These are phyloP conservation scores for Nylanderia fulva DNA, from an alignment of 1,140 invertebrate genomes.

Conservation along the genomic window DNA sequence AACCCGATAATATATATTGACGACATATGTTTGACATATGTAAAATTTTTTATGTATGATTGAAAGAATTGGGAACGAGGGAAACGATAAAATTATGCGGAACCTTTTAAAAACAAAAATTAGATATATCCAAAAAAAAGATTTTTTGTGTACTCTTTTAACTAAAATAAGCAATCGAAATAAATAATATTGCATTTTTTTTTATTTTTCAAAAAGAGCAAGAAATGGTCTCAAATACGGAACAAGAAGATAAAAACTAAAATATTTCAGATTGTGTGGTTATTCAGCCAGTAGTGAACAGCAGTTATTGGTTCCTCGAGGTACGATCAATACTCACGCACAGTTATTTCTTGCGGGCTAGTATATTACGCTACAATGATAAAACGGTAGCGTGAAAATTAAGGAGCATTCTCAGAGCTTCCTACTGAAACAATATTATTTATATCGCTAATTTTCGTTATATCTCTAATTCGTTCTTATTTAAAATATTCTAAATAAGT, in stretches of 20 bases:
- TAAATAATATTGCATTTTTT: constrained; percentile 31
- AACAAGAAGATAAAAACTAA: constrained; percentile 8
- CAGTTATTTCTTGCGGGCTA: constrained; percentile 12
- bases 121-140: constrained; percentile 9
- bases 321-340: constrained; percentile 42
- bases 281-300: constrained; percentile 2
- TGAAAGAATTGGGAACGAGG: not conserved
- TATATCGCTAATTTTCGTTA: not conserved
- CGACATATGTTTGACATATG: not conserved
- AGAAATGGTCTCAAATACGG: not conserved
- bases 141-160: not conserved
- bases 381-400: constrained; percentile 16
- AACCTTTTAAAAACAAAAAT: not conserved
- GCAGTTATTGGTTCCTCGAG: constrained; percentile 38
- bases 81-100: not conserved
- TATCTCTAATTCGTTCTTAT: not conserved
- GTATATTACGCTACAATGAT: not conserved
- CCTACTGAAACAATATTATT: not conserved
- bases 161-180: constrained; percentile 32
- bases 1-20: not conserved
- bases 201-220: not conserved
- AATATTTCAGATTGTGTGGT: constrained; percentile 16
- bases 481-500: not conserved
- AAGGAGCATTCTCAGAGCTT: not conserved
- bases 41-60: not conserved